Percentiles rank a stretch among this genome's conserved stretches.
These are phyloP conservation scores for Neodiprion fabricii DNA, from an alignment of 1,140 invertebrate species.

Conservation along the genomic window DNA sequence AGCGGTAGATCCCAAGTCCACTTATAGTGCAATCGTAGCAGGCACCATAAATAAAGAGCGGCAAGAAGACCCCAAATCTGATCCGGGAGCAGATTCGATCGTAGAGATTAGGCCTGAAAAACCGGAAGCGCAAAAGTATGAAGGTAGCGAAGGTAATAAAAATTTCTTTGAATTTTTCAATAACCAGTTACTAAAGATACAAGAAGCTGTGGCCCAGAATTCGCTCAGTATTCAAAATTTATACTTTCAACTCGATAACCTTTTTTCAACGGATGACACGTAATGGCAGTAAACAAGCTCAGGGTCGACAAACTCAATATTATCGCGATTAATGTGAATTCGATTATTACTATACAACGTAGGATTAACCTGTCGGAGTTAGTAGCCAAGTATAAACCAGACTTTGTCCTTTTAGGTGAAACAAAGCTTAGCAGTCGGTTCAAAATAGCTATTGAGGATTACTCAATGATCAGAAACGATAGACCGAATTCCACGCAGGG, in stretches of 20 bases:
- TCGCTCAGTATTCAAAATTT: neutral
- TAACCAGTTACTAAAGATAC: neutral
- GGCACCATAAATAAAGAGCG: neutral
- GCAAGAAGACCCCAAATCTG: neutral
- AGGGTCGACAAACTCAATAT: conserved; percentile 14
- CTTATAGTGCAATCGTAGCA: neutral
- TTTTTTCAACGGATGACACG: neutral
- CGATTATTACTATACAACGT: conserved; percentile 18
- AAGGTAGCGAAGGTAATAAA: neutral
- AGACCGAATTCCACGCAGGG: neutral
- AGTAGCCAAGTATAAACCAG: conserved; percentile 14
- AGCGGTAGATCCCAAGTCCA: neutral
- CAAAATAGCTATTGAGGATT: conserved; percentile 15
- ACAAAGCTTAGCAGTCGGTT: conserved; percentile 17
- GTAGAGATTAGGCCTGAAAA: too few species aligned
- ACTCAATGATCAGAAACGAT: conserved; percentile 20
- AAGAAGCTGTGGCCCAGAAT: neutral
- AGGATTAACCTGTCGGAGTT: conserved; percentile 13
- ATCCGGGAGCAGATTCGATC: neutral
- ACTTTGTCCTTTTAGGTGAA: conserved; percentile 21
- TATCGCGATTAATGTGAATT: conserved; percentile 24
- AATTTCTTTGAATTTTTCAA: neutral
- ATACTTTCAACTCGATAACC: neutral
- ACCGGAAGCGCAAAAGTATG: neutral
- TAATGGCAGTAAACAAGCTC: neutral